Percentiles rank a stretch among this genome's conserved stretches.
These are phyloP conservation scores for Cephus rjabovi DNA, from an alignment of 2,888 invertebrate genomes.

Conservation along the genomic window DNA sequence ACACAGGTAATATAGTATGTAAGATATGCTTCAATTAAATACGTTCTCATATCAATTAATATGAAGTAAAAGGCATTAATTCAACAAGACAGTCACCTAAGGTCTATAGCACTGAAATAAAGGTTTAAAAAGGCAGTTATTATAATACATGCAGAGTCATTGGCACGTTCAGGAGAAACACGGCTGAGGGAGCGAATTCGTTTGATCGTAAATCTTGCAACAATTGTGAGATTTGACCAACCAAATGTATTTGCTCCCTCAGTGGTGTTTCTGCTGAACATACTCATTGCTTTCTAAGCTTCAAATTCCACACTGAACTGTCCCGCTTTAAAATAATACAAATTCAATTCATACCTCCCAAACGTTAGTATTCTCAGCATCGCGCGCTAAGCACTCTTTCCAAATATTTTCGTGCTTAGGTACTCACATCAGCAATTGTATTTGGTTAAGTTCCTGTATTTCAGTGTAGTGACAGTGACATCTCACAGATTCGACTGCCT, in stretches of 20 bases:
- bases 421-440: not conserved
- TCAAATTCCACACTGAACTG: not conserved
- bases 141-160: not conserved
- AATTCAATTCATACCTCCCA: not conserved
- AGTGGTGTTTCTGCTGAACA: too few relatives aligned
- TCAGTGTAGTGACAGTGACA: not conserved
- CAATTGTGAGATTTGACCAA: too few relatives aligned
- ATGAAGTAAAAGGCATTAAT: not conserved
- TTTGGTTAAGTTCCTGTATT: not conserved
- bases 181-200: too few relatives aligned
- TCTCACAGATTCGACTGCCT: not conserved
- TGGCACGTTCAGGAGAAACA: too few relatives aligned
- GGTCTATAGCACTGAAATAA: not conserved
- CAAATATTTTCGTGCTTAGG: not conserved
- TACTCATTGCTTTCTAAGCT: not conserved
- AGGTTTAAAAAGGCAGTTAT: not conserved
- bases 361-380: not conserved
- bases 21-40: too few relatives aligned
- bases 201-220: too few relatives aligned
- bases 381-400: not conserved
- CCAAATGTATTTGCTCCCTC: too few relatives aligned
- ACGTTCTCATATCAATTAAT: too few relatives aligned
- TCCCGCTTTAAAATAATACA: not conserved
- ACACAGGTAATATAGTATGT: not conserved
- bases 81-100: not conserved